Evolutionary conservation across 2,888 invertebrate species (phyloP).

Genomic region (Colostygia pectinataria): DNA sequence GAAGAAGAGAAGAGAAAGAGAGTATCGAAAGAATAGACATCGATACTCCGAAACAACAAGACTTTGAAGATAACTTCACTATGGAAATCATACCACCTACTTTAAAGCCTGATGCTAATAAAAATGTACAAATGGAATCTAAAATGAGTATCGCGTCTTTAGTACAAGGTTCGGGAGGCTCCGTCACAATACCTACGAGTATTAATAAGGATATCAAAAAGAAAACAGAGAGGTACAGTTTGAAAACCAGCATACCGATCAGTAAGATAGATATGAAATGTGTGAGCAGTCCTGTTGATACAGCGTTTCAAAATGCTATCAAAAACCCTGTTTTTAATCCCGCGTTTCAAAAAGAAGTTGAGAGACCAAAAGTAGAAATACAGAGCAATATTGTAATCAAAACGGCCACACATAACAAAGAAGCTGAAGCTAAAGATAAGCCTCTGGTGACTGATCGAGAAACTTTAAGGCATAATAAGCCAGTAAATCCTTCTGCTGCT

Average conservation of each 20-base stretch:
- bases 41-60: constrained; percentile 50
- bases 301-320: constrained; percentile 30
- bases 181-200: constrained; percentile 46
- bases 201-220: constrained; percentile 55
- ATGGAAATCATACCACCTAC: constrained; percentile 59
- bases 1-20: constrained; percentile 30
- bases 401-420: constrained; percentile 49
- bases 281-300: constrained; percentile 46
- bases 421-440: constrained; percentile 47
- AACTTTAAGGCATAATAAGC: constrained; percentile 1
- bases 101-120: constrained; percentile 41
- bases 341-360: constrained; percentile 39
- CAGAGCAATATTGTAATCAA: constrained; percentile 73
- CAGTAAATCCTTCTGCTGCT: constrained; percentile 11
- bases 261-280: constrained; percentile 77
- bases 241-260: constrained; percentile 78
- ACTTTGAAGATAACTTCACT: constrained; percentile 70
- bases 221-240: constrained; percentile 69
- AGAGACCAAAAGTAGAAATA: constrained; percentile 62
- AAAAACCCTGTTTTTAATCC: constrained; percentile 47
- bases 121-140: constrained; percentile 41
- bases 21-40: constrained; percentile 33
- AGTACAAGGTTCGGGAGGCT: constrained; percentile 61
- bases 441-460: constrained; percentile 4
- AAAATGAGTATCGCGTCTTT: constrained; percentile 64